phyloP scores from a whole-genome alignment of 2,797 vertebrate species.

The Antrozous pallidus region DNA sequence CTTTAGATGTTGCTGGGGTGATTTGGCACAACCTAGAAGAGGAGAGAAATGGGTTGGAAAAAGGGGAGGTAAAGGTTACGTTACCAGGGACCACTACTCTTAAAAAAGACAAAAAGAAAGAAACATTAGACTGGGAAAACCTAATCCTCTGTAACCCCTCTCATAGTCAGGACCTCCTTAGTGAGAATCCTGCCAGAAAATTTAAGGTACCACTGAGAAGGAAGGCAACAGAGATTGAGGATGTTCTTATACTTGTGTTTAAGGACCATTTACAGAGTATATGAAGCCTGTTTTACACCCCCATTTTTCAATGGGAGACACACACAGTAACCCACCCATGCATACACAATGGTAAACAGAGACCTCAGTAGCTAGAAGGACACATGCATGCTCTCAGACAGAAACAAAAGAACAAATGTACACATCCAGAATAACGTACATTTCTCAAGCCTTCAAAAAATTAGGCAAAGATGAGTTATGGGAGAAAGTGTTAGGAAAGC shows the following conservation, averaged over 20 bases:
- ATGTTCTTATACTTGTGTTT: neutral
- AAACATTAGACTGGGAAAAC: slow-evolving; percentile 35
- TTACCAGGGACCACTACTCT: slow-evolving; percentile 39
- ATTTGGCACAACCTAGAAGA: slow-evolving; percentile 46
- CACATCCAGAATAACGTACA: slow-evolving; percentile 32
- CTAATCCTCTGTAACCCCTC: neutral
- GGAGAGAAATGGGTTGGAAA: slow-evolving; percentile 39
- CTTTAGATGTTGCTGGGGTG: slow-evolving; percentile 59
- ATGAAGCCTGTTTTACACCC: neutral
- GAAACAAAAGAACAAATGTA: slow-evolving; percentile 48
- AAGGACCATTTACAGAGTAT: slow-evolving; percentile 31
- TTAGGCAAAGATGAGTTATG: neutral
- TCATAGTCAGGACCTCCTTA: neutral
- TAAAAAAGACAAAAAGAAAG: slow-evolving; percentile 44
- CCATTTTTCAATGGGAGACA: neutral
- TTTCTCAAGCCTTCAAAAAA: slow-evolving; percentile 49
- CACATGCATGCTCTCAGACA: neutral
- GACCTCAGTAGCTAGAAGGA: neutral
- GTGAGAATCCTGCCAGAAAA: slow-evolving; percentile 39
- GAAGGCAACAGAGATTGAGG: neutral
- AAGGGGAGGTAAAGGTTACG: neutral
- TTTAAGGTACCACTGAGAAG: slow-evolving; percentile 54
- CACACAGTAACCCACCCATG: neutral
- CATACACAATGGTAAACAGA: slow-evolving; percentile 32
- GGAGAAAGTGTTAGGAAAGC: neutral